Evolutionary conservation across 2,113 vertebrate species (phyloP), one percentile per base, ranked within the genome.

Genomic region (Clarias macrocephalus): DNA sequence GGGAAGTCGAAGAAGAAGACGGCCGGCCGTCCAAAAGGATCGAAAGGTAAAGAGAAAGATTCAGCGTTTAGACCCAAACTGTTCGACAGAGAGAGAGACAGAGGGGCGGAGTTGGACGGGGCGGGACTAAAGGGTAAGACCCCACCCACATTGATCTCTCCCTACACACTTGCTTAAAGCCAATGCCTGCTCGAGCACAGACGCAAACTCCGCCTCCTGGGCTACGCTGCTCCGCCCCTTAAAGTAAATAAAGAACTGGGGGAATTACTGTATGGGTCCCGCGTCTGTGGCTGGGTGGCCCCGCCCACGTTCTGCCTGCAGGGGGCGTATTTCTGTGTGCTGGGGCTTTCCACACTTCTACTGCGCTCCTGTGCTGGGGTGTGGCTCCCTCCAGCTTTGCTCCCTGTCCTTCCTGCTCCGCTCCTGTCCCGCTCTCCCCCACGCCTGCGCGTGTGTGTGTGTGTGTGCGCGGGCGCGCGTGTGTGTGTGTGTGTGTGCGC

Each of bases 31-130:
- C 98, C 98, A 85, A 99, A 99, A 96, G 98, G 98, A 95, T 97
- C 97, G 95, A 99, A 99, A 98, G 98, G 98, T 98, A 99, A 99
- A 98, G 98, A 99, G 95, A 98, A 97, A 98, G 98, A 99, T 96
- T 99, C 98, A 95, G 95, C 97, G 94, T 98, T 99, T 96, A 97
- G 98, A 94, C 96, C 97, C 92, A 99, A 99, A 96, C 95, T 96
- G 95, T 97, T 96, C 97, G 97, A 96, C 92, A 97, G 96, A 90
- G 95, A 97, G 92, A 92, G 96, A 96, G 98, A 99, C 80, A 87
- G 92, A 93, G 93, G 68, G 81, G 65, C 66, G 65, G 85, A 93
- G 86, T 93, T 92, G 88, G 91, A 88, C 37, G 92, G 89, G 87
- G 95, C 96, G 93, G 94, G 93, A 95, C 96, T 96, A 97, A 98